These are phyloP conservation scores for Harpalus rubripes DNA, from an alignment of 2,888 invertebrate genomes.

Conservation along the genomic window DNA sequence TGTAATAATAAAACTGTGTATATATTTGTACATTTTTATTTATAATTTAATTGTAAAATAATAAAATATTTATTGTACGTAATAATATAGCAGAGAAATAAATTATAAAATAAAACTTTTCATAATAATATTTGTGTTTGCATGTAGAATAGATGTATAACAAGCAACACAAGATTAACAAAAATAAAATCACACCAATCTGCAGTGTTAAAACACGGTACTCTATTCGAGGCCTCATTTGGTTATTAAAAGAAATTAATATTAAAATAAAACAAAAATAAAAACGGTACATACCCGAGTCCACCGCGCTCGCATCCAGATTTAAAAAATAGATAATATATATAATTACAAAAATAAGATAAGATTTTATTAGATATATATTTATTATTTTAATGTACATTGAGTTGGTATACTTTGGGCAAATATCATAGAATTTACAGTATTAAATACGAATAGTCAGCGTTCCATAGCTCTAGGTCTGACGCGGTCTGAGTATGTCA, in stretches of 20 bases:
- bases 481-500: conserved; percentile 14
- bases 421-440: conserved; percentile 69
- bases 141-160: conserved; percentile 51
- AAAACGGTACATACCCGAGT: conserved; percentile 62
- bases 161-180: conserved; percentile 63
- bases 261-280: conserved; percentile 53
- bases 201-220: conserved; percentile 61
- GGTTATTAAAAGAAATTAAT: conserved; percentile 54
- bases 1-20: conserved; percentile 52
- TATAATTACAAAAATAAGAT: conserved; percentile 55
- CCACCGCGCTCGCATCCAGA: conserved; percentile 40
- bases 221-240: conserved; percentile 53
- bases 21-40: conserved; percentile 65
- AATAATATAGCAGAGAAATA: conserved; percentile 63
- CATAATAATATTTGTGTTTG: conserved; percentile 61
- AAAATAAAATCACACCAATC: conserved; percentile 62
- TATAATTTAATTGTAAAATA: conserved; percentile 66
- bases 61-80: conserved; percentile 66
- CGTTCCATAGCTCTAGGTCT: conserved; percentile 42
- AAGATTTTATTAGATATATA: conserved; percentile 64
- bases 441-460: conserved; percentile 63
- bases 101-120: conserved; percentile 63
- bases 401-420: conserved; percentile 74
- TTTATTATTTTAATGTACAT: conserved; percentile 69
- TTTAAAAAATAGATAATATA: conserved; percentile 40